Base-by-base conservation (phyloP, 2,797 vertebrate species). In the Notolepis coatsorum region DNA sequence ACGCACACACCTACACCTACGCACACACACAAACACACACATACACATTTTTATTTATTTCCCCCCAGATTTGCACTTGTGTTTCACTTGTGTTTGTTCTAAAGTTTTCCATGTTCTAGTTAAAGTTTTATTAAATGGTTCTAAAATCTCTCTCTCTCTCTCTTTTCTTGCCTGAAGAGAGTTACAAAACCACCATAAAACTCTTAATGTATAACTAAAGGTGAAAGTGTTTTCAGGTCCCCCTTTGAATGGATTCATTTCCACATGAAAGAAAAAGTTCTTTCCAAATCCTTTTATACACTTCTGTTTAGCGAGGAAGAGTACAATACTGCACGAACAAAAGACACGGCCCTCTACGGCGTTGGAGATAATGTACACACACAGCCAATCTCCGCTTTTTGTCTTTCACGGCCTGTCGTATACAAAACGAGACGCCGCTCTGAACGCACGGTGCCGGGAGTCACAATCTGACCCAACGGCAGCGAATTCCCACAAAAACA, bases 241-340 rank as follows among this genome's bases (percentile, higher is more conserved):
- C 15, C 57, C 68, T 78, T 79, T 66, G 79, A 84, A 71, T 58
- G 59, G 72, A 79, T 86, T 87, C 78, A 90, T 90, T 90, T 90
- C 87, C 90, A 90, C 89, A 90, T 91, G 88, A 90, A 90, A 88
- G 82, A 84, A 47, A 61, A 84, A 84, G 71, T 86, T 85, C 79
- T 76, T 72, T 85, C 82, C 88, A 90, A n/a, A 90, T 90, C 90
- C 87, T 77, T 83, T 91, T 88, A 83, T 68, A 84, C 88, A 88
- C 57, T 79, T 85, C 86, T 58, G 65, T 86, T 88, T 77, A 84
- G 83, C 84, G 84, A n/a, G 73, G 71, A 43, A 13, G 15, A 61
- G 65, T 77, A 91, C 86, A 90, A 88, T 87, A 21, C 74, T n/a
- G 4, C 52, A 65, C 72, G 48, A 67, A 85, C 82, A 80, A 86